Conservation (phyloP, 2,113 vertebrate species). For the Catharus minimus region DNA sequence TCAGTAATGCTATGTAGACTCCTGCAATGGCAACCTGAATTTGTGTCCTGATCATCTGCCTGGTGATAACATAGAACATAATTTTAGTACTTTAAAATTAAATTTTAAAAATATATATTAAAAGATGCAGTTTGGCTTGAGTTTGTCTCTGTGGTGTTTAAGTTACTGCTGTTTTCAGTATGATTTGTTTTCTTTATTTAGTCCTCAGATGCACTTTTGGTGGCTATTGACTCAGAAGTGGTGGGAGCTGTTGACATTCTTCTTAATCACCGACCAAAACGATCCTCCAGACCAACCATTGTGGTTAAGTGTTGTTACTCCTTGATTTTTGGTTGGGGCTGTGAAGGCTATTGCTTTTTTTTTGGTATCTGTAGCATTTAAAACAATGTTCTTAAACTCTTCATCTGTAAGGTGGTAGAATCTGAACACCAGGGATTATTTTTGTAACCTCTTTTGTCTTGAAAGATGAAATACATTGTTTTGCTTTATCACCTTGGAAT, state of each 20-base stretch:
- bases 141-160: neutral
- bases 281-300: slow-evolving; percentile 93
- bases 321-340: neutral
- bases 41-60: neutral
- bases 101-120: rapidly evolving
- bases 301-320: slow-evolving; percentile 82
- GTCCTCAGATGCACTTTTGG: slow-evolving; percentile 94
- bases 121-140: neutral
- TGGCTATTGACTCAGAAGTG: slow-evolving; percentile 97
- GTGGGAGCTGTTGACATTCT: slow-evolving; percentile 98
- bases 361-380: neutral
- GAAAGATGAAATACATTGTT: neutral
- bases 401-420: neutral
- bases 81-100: neutral
- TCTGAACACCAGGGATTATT: neutral
- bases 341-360: rapidly evolving
- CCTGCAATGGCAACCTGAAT: neutral
- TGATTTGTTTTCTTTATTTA: slow-evolving; percentile 69
- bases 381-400: neutral
- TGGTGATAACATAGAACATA: neutral
- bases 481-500: neutral
- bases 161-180: neutral
- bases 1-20: neutral
- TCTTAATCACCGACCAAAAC: slow-evolving; percentile 92
- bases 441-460: neutral